These are phyloP conservation scores for rabbit (Oryctolagus cuniculus) DNA, from an alignment of 2,113 vertebrate genomes.

Conservation along the genomic window mOryCun1.1 NC_091453.1:127463001-127463500, in stretches of 20 bases:
- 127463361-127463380: not conserved
- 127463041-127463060: constrained; percentile 1
- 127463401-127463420: constrained; percentile 7
- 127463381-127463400: not conserved
- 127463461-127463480: constrained; percentile 78
- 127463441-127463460: constrained; percentile 73
- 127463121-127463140: not conserved
- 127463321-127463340: not conserved
- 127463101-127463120: constrained; percentile 5
- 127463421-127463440: constrained; percentile 64
- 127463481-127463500: constrained; percentile 80
- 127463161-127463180: constrained; percentile 52
- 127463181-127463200: constrained; percentile 13
- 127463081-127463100: not conserved
- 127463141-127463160: not conserved
- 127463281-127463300: not conserved
- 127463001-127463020: not conserved
- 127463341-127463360: not conserved
- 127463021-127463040: constrained; percentile 38
- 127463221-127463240: constrained; percentile 79
- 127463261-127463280: not conserved
- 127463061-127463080: constrained; percentile 40
- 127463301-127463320: accelerated
- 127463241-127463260: not conserved
- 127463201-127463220: constrained; percentile 73